Evolutionary conservation across 2,888 invertebrate species (phyloP), one percentile per base, ranked within the genome.

Genomic region (Drymonia ruficornis): DNA sequence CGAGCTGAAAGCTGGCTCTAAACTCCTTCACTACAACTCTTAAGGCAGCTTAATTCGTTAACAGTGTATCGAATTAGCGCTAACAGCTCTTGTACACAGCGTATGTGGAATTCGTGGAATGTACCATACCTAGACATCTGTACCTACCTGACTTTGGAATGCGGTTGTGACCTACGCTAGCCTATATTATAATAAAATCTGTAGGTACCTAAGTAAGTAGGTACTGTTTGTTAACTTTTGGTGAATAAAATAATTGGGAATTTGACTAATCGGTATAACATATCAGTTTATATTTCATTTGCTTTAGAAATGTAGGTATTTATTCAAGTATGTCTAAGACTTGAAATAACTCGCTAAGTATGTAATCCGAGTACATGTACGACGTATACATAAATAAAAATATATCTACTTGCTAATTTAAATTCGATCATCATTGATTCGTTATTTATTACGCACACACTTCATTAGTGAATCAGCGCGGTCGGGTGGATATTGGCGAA

Each of bases 391-490:
- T 23, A 6, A 6, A 7, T 2, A 7, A 23, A 23, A 23, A 23
- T 2, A 23, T 23, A 1, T 23, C 23, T 23, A 23, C 23, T 23
- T 6, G 3, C 6, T 23, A 23, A 23, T 23, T 16, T 16, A 40
- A 36, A 13, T 36, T 13, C 6, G 23, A 23, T 2, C 9, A 1
- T 31, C 13, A 36, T 36, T n/a, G 36, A 36, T n/a, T 36, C n/a
- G 16, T 19, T 6, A 42, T 23, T 44, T 8, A 23, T 23, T 44
- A 44, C 23, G 51, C 54, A 44, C 42, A 61, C 45, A 46, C 65
- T 78, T 61, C 66, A 74, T 76, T 72, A 78, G 73, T 62, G 63
- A 78, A 72, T 73, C 56, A 68, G 80, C 65, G 78, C 65, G 78
- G 80, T 71, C 61, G 59, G 69, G 56, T 61, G 63, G 61, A 63